These are phyloP conservation scores for Scolopax rusticola DNA, from an alignment of 2,797 vertebrate genomes.

Conservation along the genomic window DNA sequence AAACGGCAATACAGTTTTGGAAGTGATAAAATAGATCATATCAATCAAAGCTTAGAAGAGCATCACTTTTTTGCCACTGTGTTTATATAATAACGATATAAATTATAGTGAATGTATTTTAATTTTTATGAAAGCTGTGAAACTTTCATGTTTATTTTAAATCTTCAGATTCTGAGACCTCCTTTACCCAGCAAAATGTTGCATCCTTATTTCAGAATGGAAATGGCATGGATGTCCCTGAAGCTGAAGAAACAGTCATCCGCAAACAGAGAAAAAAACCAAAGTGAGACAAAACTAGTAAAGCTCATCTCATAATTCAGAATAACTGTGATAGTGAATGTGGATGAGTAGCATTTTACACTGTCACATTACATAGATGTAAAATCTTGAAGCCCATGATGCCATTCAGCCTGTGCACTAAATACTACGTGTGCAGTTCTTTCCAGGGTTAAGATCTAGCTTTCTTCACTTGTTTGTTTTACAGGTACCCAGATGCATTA, in stretches of 20 bases:
- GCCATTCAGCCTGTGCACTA: background rate
- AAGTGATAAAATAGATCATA: background rate
- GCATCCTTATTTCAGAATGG: constrained; percentile 83
- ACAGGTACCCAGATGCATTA: background rate
- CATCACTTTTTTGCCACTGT: background rate
- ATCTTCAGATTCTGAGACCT: constrained; percentile 80
- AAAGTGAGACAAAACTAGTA: constrained; percentile 81
- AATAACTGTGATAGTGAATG: background rate
- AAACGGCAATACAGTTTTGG: background rate
- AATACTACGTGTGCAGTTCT: background rate
- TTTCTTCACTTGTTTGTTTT: background rate
- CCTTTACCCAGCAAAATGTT: constrained; percentile 74
- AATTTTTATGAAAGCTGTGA: background rate
- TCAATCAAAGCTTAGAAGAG: background rate
- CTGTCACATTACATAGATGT: background rate
- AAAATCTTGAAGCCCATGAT: background rate
- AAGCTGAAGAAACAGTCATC: constrained; percentile 82
- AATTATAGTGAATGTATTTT: background rate
- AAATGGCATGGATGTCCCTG: constrained; percentile 80
- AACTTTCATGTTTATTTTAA: constrained; percentile 24
- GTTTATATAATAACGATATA: background rate
- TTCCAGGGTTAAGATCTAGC: background rate
- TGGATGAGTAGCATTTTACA: background rate
- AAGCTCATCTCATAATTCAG: background rate
- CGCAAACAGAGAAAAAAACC: constrained; percentile 86